These are phyloP conservation scores for Alviniconcha marisindica DNA, from an alignment of 1,140 invertebrate species.

Conservation along the genomic window DNA sequence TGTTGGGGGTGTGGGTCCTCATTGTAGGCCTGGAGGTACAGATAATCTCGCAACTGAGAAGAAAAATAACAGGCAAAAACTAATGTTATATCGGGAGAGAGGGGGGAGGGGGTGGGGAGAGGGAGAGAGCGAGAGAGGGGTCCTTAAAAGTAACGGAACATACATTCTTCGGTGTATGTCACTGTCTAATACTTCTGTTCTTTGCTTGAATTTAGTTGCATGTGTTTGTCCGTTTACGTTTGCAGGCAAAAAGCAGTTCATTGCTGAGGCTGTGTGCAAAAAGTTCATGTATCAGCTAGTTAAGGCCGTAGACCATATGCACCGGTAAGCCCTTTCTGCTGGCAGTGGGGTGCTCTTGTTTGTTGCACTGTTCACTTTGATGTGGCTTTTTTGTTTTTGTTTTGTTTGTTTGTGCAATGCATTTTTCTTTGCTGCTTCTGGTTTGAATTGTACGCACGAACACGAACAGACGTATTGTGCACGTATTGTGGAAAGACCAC, in stretches of 20 bases:
- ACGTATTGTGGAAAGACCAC: no score
- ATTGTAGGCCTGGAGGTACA: no score
- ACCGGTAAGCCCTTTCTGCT: conserved; percentile 64
- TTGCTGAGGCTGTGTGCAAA: conserved; percentile 76
- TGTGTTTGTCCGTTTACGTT: conserved; percentile 34
- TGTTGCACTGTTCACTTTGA: neutral
- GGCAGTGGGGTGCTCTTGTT: neutral
- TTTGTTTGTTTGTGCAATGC: neutral
- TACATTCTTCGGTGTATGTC: no score
- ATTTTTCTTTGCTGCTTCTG: neutral
- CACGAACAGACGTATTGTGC: no score
- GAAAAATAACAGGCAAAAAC: neutral
- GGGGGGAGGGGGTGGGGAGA: neutral
- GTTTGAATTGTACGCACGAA: neutral
- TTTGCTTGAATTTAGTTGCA: no score
- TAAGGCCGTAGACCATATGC: conserved; percentile 73
- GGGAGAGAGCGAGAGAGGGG: neutral
- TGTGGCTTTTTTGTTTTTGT: neutral
- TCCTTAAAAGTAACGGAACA: no score
- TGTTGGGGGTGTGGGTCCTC: no score
- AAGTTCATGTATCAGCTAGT: conserved; percentile 79
- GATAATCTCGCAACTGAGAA: no score
- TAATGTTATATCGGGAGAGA: neutral
- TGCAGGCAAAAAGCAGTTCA: conserved; percentile 69
- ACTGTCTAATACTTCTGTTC: no score